A percentile compares a stretch with the other conserved stretches of the same genome.
Conservation (phyloP, 1,140 invertebrate genomes). For the Drosophila novamexicana region DNA sequence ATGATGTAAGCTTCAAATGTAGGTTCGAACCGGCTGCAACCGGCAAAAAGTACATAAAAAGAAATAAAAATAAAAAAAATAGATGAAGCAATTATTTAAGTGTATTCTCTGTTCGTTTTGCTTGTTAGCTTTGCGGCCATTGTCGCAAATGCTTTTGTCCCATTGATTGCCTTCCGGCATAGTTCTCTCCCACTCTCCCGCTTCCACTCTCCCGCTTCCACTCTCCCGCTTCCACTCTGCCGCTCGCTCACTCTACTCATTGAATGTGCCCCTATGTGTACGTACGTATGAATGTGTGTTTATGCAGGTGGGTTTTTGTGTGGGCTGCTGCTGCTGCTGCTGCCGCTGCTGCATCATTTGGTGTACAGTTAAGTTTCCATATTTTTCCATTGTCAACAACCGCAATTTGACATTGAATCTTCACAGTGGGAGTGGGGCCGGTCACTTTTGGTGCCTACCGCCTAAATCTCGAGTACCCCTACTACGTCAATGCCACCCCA, state of each 20-base stretch:
- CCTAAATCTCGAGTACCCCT: conserved; percentile 7
- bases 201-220: background rate
- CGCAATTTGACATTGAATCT: conserved; percentile 55
- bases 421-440: background rate
- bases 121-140: conserved; percentile 22
- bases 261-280: background rate
- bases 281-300: background rate
- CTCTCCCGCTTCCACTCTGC: background rate
- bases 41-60: conserved; percentile 16
- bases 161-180: conserved; percentile 55
- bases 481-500: conserved; percentile 6
- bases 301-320: conserved; percentile 34
- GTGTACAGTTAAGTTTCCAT: background rate
- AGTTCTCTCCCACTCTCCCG: background rate
- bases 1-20: conserved; percentile 58
- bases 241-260: background rate
- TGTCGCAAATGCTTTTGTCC: conserved; percentile 34
- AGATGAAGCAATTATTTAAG: conserved; percentile 65
- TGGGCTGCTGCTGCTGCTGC: background rate
- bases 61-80: conserved; percentile 7
- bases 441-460: background rate
- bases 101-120: conserved; percentile 38
- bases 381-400: conserved; percentile 37
- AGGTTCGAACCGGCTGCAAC: conserved; percentile 65
- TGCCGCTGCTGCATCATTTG: conserved; percentile 1